These are phyloP conservation scores for Stegana nigrithorax DNA, from an alignment of 2,888 invertebrate genomes.

Conservation along the genomic window DNA sequence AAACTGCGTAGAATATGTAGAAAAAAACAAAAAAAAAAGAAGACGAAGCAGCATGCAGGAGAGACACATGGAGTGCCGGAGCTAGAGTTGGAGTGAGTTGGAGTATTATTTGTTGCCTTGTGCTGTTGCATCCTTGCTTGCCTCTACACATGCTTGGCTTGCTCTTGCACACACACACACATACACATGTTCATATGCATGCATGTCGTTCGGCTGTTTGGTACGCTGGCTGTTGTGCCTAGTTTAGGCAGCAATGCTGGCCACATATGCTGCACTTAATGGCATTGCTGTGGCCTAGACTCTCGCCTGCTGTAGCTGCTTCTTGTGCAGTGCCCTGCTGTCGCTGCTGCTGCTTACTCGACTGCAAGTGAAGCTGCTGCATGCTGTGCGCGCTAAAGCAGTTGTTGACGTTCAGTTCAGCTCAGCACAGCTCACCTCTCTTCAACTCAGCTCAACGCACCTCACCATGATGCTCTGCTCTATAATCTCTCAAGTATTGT, in stretches of 20 bases:
- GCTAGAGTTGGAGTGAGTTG: not conserved
- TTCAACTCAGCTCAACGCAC: too few species aligned
- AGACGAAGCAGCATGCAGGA: not conserved
- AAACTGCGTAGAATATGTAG: slow-evolving; percentile 1
- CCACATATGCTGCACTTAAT: slow-evolving; percentile 18
- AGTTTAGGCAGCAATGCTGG: slow-evolving; percentile 8
- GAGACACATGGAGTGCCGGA: not conserved
- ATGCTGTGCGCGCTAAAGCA: not conserved
- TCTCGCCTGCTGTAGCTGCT: not conserved
- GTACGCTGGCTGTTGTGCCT: not conserved
- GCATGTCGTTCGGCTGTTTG: not conserved
- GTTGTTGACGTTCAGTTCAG: too few species aligned
- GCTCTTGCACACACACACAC: not conserved
- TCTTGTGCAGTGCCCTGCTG: not conserved
- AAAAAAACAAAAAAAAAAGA: not conserved
- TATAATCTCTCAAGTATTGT: too few species aligned
- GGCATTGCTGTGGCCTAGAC: slow-evolving; percentile 18
- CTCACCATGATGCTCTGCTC: not conserved
- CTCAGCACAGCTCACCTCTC: too few species aligned
- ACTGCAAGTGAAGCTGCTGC: not conserved
- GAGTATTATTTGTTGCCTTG: not conserved
- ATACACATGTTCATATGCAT: not conserved
- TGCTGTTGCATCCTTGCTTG: not conserved
- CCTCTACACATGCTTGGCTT: not conserved
- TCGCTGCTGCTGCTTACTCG: not conserved